These are phyloP conservation scores for Geophilus truncorum DNA, from an alignment of 2,888 invertebrate genomes.

Conservation along the genomic window DNA sequence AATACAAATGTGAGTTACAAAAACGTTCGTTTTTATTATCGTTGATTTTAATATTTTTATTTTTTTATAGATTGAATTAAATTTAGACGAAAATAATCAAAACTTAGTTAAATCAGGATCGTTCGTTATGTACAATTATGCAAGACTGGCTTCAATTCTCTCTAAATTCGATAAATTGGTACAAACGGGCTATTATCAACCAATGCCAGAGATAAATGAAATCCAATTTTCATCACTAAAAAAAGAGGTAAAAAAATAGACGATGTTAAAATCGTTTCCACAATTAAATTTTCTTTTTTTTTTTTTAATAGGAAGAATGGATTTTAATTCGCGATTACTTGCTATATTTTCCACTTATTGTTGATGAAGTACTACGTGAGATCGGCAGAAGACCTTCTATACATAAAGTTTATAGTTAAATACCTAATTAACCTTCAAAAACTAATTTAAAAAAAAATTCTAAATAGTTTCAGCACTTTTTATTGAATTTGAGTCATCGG, in stretches of 20 bases:
- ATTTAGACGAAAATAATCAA: neutral
- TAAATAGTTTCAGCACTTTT: neutral
- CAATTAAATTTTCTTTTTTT: neutral
- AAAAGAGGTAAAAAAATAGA: neutral
- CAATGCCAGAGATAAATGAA: neutral
- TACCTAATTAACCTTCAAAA: neutral
- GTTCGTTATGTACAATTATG: slow-evolving; percentile 3
- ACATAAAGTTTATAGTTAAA: neutral
- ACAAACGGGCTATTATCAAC: neutral
- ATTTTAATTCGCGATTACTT: neutral
- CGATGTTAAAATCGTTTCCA: neutral
- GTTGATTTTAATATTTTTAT: neutral
- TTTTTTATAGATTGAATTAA: neutral
- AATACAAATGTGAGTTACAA: neutral
- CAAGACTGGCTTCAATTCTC: neutral
- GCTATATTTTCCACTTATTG: neutral
- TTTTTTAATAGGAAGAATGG: neutral
- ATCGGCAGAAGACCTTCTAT: neutral
- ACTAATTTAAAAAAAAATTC: neutral
- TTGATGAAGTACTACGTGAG: neutral
- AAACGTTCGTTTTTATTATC: neutral
- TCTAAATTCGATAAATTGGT: neutral
- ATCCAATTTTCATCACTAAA: neutral
- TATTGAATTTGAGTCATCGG: neutral
- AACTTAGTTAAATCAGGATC: neutral